phyloP scores from a whole-genome alignment of 2,888 invertebrate genomes.

The Belgica antarctica region DNA sequence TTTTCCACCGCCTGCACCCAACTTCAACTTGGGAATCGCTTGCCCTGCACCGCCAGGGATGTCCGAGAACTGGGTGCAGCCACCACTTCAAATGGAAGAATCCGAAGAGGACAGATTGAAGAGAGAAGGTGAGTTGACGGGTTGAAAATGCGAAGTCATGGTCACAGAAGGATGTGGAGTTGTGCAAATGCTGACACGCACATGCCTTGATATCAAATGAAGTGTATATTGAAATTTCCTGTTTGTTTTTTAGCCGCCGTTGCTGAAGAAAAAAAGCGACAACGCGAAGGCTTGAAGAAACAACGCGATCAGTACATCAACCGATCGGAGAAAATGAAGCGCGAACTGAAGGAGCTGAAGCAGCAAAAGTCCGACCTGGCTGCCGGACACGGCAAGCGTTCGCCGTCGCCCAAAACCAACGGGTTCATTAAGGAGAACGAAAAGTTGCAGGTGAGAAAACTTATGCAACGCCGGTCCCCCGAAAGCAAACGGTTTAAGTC shows the following conservation, averaged over 20 bases:
- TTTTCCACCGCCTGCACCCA: constrained; percentile 11
- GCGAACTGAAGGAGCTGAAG: constrained; percentile 74
- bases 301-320: constrained; percentile 80
- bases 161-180: too few species aligned
- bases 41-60: constrained; percentile 40
- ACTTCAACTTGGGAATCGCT: background rate
- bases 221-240: too few species aligned
- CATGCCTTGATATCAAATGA: constrained; percentile 13
- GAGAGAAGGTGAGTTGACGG: constrained; percentile 55
- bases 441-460: constrained; percentile 78
- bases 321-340: constrained; percentile 69
- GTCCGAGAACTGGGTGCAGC: constrained; percentile 14
- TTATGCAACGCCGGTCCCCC: background rate
- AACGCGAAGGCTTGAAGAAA: constrained; percentile 74
- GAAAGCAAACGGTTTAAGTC: too few species aligned
- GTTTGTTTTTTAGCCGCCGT: constrained; percentile 59
- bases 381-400: constrained; percentile 62
- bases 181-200: background rate
- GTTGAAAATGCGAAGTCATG: constrained; percentile 44
- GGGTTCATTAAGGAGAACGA: constrained; percentile 79
- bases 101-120: constrained; percentile 47
- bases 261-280: constrained; percentile 77
- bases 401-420: constrained; percentile 73
- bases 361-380: constrained; percentile 76
- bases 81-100: constrained; percentile 35